phyloP scores from a whole-genome alignment of 2,888 invertebrate genomes.

The Morpho achilles region DNA sequence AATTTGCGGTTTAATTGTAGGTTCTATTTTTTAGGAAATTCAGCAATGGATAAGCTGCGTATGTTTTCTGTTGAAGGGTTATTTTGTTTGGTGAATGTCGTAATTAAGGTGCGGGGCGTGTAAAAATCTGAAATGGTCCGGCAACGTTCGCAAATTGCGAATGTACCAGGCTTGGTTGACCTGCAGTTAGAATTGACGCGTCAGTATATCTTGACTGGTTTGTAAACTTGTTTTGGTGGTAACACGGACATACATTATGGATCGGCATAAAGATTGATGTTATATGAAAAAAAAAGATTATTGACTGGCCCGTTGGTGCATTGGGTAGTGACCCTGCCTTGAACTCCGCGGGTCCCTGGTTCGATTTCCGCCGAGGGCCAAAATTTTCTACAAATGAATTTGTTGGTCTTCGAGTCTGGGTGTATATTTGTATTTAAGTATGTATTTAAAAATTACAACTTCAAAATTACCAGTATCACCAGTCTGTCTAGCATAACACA shows the following conservation, averaged over 20 bases:
- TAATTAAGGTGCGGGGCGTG: conserved; percentile 38
- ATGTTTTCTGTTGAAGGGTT: background rate
- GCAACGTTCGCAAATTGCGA: conserved; percentile 44
- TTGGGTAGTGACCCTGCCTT: no score
- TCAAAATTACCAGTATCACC: no score
- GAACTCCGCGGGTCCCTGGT: no score
- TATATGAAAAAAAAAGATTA: no score
- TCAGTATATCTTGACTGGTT: conserved; percentile 39
- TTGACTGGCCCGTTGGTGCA: no score
- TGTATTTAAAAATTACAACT: no score
- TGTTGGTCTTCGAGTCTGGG: no score
- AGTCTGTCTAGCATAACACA: no score
- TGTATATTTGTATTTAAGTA: no score
- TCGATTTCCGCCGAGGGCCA: no score
- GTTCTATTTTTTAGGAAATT: background rate
- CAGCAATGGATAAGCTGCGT: conserved; percentile 9
- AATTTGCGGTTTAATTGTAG: no score
- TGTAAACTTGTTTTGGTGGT: conserved; percentile 30
- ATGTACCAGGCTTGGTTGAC: conserved; percentile 37
- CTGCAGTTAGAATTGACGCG: conserved; percentile 38
- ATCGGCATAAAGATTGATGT: conserved; percentile 1
- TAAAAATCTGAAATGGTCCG: conserved; percentile 48
- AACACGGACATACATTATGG: conserved; percentile 3
- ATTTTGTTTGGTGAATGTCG: conserved; percentile 22
- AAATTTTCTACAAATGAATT: no score